Percentiles rank a stretch among this genome's conserved stretches.
phyloP scores from a whole-genome alignment of 2,888 invertebrate genomes.

The Papilio elwesi region DNA sequence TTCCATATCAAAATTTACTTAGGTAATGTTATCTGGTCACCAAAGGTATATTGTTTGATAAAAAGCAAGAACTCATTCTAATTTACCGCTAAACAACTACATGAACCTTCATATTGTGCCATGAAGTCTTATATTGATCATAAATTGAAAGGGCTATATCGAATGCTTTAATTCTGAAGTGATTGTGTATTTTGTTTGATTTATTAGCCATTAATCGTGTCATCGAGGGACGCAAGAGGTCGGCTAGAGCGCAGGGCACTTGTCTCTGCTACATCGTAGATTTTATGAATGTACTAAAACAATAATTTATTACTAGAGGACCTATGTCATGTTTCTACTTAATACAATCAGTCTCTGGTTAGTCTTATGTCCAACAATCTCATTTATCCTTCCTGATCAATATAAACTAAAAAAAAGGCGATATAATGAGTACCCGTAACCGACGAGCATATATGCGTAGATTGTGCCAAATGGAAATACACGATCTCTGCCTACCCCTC shows the following conservation, averaged over 20 bases:
- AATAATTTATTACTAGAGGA: slow-evolving; percentile 1
- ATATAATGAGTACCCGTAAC: no score
- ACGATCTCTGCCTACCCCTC: no score
- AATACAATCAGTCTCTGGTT: neutral
- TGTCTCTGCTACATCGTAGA: neutral
- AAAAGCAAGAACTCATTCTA: neutral
- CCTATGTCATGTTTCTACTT: neutral
- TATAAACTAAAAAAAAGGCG: no score
- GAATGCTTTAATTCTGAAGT: slow-evolving; percentile 16
- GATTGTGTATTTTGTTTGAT: slow-evolving; percentile 29
- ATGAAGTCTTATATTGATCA: slow-evolving; percentile 6
- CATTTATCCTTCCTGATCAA: no score
- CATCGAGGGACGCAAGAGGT: slow-evolving; percentile 14
- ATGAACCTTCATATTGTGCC: neutral
- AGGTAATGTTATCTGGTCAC: no score
- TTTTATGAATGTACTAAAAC: slow-evolving; percentile 1
- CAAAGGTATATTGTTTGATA: no score
- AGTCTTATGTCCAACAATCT: neutral
- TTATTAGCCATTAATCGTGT: slow-evolving; percentile 24
- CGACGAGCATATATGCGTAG: no score
- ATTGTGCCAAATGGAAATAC: no score
- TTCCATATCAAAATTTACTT: no score
- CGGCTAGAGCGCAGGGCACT: neutral
- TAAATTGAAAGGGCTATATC: slow-evolving; percentile 4
- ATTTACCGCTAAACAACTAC: neutral